These are phyloP conservation scores for Tenthredo mesomela DNA, from an alignment of 2,888 invertebrate species.

Conservation along the genomic window DNA sequence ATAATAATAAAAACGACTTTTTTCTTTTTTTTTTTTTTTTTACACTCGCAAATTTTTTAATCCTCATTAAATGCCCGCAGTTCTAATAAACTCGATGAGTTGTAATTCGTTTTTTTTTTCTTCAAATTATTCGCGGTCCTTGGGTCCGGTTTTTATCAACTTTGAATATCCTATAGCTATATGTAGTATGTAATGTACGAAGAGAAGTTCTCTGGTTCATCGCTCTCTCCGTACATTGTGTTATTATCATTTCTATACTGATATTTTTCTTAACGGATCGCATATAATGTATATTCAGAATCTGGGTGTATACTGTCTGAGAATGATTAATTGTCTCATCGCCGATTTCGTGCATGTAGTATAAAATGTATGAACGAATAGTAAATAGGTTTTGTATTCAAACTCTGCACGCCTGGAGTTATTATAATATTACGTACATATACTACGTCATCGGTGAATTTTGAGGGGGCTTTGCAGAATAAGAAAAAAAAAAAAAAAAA, in stretches of 20 bases:
- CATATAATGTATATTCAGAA: neutral
- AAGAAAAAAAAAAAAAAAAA: too few species aligned
- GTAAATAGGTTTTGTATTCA: neutral
- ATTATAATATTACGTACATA: neutral
- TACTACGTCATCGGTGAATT: neutral
- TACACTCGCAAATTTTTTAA: neutral
- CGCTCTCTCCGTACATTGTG: neutral
- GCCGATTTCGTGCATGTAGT: neutral
- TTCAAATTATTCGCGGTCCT: too few species aligned
- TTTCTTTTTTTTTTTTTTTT: too few species aligned
- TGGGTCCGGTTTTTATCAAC: neutral
- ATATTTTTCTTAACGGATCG: neutral
- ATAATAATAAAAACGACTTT: neutral
- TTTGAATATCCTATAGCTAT: neutral
- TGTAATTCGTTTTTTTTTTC: too few species aligned
- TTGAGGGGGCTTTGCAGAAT: neutral
- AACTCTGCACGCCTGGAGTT: neutral
- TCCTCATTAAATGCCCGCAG: neutral
- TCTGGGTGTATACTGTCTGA: neutral
- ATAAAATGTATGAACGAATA: neutral
- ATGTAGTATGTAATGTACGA: neutral
- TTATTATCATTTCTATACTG: neutral
- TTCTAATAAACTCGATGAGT: too few species aligned
- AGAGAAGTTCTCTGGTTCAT: neutral
- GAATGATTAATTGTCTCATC: neutral